Base-by-base conservation (phyloP, 2,797 vertebrate genomes). In the Poeciliopsis presidionis region DNA sequence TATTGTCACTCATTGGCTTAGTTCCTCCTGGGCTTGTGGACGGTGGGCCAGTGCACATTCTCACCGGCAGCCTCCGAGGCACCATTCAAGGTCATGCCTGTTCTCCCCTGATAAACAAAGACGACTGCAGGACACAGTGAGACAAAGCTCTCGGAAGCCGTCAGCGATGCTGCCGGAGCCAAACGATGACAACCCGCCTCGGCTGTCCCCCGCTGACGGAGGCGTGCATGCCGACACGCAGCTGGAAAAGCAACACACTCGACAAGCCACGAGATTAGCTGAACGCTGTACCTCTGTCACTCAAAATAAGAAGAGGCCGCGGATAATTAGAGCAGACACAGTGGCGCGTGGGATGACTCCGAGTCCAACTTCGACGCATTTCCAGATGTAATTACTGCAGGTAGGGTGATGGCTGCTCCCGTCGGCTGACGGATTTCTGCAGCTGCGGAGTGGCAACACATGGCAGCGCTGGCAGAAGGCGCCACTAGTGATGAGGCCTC, bases 91-190 rank as follows among this genome's bases (percentile, higher is more conserved):
- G 94, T 94, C 93, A 91, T 13, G 90, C 87, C 93, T 94, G 93
- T 87, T 93, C 86, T 91, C 91, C 92, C 87, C 84, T 46, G 92
- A 95, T 94, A 95, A 94, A 94, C 91, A 94, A 77, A 94, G 85
- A 88, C 73, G 51, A 65, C 80, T 61, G 22, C 73, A 86, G 84
- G 88, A 87, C 80, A 71, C 76, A 53, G 76, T 80, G 84, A 79
- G 86, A 81, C 79, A 88, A 85, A 87, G 85, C 87, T 81, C 81
- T 53, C 75, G 49, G 82, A 81, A 73, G 77, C 67, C 82, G 41
- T 84, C 77, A 80, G 84, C 80, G 22, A 65, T 41, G 67, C 76
- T 51, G 77, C 87, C 79, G 87, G 85, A 75, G 22, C 83, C 84
- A 71, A 53, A 81, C 86, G 80, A 70, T 82, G 86, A 90, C 86